A percentile compares a stretch with the other conserved stretches of the same genome.
Evolutionary conservation across 2,113 vertebrate genomes (phyloP).

Genomic region (Halcyon malimbica): DNA sequence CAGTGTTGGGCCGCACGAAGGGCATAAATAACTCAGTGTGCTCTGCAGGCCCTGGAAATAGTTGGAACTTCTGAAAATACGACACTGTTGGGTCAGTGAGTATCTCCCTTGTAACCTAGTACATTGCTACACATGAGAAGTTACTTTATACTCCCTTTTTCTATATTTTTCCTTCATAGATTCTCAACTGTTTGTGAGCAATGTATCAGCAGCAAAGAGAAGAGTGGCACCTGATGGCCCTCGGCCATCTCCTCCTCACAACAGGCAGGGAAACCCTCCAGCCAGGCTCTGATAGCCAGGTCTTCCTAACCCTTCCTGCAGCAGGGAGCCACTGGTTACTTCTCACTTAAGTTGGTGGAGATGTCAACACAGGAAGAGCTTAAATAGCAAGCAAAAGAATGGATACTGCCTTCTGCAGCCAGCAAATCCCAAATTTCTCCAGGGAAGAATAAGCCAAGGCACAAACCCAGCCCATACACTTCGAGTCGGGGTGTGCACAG

Average conservation of each 20-base stretch:
- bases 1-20: neutral
- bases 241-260: neutral
- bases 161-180: neutral
- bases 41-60: neutral
- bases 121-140: neutral
- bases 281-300: accelerated
- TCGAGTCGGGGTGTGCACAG: neutral
- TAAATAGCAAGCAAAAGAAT: neutral
- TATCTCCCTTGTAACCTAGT: neutral
- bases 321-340: neutral
- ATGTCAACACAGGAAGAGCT: neutral
- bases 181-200: neutral
- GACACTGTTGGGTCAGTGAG: neutral
- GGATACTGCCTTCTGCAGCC: neutral
- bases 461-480: accelerated
- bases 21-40: neutral
- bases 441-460: neutral
- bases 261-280: neutral
- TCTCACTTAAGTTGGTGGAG: neutral
- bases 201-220: neutral
- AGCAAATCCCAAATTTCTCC: neutral
- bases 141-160: neutral
- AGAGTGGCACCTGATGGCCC: neutral
- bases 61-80: neutral
- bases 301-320: neutral